Base-by-base conservation (phyloP, 2,797 vertebrate genomes). In the Macropus fuliginosus region DNA sequence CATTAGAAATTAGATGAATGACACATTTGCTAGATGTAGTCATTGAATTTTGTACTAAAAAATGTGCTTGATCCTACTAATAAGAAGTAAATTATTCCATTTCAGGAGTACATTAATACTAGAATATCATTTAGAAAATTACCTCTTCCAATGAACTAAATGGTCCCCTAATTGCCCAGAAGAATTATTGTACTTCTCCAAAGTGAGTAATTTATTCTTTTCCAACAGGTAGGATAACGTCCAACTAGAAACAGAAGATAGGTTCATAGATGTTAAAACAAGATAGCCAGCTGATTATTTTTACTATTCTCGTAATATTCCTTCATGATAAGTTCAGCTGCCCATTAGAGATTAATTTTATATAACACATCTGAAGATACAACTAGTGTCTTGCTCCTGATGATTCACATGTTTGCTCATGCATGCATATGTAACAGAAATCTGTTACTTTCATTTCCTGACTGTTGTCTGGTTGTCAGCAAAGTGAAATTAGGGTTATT, bases 41-140 rank as follows among this genome's bases (percentile, higher is more conserved):
- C 52, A 91, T 9, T 95, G 24, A 90, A 96, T 92, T 89, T 46
- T 56, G 94, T 29, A 52, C n/a, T 92, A 89, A 96, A 94, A 27
- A 95, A 96, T 66, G 31, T 87, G 34, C 4, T 54, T 93, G 56
- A 56, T 81, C 21, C 59, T 94, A 92, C 54, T 16, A n/a, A 40
- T 91, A 94, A 97, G 28, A n/a, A 24, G 40, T 40, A 94, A 91
- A 66, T 52, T 54, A 57, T 56, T 92, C 54, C 62, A 57, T 95
- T 94, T 95, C 56, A 91, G 96, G 56, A 56, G 55, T 55, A 50
- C 31, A 95, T 95, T 96, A 95, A 94, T 96, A 94, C 55, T 94
- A 96, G 50, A 50, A 90, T 57, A 87, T 24, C 91, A 93, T 94
- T 96, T 97, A 95, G 87, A 94, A 97, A 97, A 96, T 94, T 56